A percentile compares a stretch with the other conserved stretches of the same genome.
Evolutionary conservation across 2,888 invertebrate species (phyloP).

Genomic region (Altica lythri): DNA sequence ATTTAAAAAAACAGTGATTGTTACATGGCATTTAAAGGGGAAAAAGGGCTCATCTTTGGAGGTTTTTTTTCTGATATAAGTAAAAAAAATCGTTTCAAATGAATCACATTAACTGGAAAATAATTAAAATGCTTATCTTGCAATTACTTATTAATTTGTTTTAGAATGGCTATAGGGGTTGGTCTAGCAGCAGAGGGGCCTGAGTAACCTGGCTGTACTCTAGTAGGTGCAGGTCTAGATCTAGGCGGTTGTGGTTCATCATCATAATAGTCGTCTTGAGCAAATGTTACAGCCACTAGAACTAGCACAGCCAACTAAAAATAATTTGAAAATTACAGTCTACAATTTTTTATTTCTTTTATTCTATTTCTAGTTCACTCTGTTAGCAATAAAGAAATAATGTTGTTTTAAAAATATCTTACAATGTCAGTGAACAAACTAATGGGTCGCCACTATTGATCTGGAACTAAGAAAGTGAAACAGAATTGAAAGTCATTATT

Average conservation of each 20-base stretch:
- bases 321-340: not conserved
- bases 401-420: not conserved
- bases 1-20: no score
- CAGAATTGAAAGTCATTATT: slow-evolving; percentile 1
- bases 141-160: slow-evolving; percentile 80
- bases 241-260: slow-evolving; percentile 46
- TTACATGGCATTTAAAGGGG: no score
- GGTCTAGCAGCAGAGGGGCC: slow-evolving; percentile 58
- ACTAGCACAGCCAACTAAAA: slow-evolving; percentile 51
- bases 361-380: not conserved
- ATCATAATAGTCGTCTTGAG: slow-evolving; percentile 59
- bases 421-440: no score
- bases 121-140: not conserved
- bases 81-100: no score
- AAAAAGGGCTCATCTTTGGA: no score
- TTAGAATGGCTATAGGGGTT: slow-evolving; percentile 77
- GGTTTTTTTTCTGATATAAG: no score
- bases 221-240: slow-evolving; percentile 58
- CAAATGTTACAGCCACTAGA: slow-evolving; percentile 57
- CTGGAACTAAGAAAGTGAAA: not conserved
- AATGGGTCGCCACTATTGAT: no score
- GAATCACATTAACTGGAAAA: not conserved
- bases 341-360: not conserved
- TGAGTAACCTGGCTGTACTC: slow-evolving; percentile 55
- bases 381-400: not conserved